phyloP scores from a whole-genome alignment of 1,140 invertebrate species.

The Apis florea region DNA sequence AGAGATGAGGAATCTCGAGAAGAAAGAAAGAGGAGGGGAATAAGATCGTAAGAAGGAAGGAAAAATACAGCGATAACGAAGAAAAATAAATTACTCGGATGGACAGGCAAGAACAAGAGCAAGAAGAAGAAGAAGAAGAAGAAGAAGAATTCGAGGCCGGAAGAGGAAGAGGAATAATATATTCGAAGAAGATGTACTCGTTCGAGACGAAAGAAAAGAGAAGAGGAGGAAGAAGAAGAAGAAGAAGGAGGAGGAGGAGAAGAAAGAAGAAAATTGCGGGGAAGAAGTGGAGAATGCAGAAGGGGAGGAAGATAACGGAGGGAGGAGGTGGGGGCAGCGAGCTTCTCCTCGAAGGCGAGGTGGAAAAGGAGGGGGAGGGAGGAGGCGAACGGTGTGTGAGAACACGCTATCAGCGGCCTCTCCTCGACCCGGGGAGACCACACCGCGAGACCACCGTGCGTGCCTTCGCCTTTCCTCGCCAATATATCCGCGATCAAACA shows the following conservation, averaged over 20 bases:
- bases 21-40: constrained; percentile 25
- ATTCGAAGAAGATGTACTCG: background rate
- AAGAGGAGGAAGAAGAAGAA: background rate
- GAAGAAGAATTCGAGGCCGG: background rate
- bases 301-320: constrained; percentile 4
- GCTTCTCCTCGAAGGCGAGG: constrained; percentile 3
- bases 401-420: constrained; percentile 70
- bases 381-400: constrained; percentile 63
- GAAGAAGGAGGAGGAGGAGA: background rate
- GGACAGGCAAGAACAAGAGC: constrained; percentile 29
- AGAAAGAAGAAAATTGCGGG: constrained; percentile 16
- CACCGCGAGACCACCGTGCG: constrained; percentile 74
- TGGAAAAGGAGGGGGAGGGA: constrained; percentile 27
- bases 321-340: background rate
- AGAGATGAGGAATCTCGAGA: background rate
- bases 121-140: constrained; percentile 19
- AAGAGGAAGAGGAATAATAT: background rate
- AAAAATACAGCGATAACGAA: background rate
- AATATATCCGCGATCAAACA: constrained; percentile 73
- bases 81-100: no score
- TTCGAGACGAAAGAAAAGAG: background rate
- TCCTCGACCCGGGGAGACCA: constrained; percentile 70
- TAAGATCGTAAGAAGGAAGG: background rate
- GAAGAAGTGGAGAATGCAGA: constrained; percentile 33
- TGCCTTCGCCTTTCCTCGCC: constrained; percentile 67